phyloP scores from a whole-genome alignment of 2,888 invertebrate genomes.

The Tiphia femorata region DNA sequence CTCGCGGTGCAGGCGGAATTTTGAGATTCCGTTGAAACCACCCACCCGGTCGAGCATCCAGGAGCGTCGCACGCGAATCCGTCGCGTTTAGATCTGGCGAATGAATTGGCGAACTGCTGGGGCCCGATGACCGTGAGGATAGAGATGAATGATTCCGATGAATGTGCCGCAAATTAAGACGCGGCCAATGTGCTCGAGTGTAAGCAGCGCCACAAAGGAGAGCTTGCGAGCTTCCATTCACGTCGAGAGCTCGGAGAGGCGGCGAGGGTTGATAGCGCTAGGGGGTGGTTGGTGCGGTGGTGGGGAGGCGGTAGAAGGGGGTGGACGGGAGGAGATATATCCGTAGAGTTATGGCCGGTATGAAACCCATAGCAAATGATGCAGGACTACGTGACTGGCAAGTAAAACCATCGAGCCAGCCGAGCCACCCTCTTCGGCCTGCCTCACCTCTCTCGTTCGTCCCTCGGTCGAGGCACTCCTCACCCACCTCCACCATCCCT shows the following conservation, averaged over 20 bases:
- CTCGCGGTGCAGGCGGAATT: no score
- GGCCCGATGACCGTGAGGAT: neutral
- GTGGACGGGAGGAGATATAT: conserved; percentile 45
- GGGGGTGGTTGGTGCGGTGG: conserved; percentile 1
- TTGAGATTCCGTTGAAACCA: no score
- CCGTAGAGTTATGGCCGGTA: conserved; percentile 65
- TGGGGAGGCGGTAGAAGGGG: neutral
- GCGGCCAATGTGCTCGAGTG: conserved; percentile 2
- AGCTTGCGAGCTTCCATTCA: neutral
- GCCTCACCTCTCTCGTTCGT: conserved; percentile 24
- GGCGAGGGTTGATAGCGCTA: conserved; percentile 4
- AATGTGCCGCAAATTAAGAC: conserved; percentile 51
- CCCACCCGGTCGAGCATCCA: no score
- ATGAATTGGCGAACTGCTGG: no score
- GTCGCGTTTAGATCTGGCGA: no score
- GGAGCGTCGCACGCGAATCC: no score
- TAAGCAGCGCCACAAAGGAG: neutral
- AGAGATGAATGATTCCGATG: conserved; percentile 38
- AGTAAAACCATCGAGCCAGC: conserved; percentile 25
- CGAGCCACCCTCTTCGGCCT: conserved; percentile 13
- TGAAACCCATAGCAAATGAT: conserved; percentile 68
- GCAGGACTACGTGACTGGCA: conserved; percentile 65
- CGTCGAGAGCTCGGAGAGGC: neutral
- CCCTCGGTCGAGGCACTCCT: no score
- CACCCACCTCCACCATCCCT: conserved; percentile 10